Base-by-base conservation (phyloP, 2,113 vertebrate genomes). In the Echinops telfairi region DNA sequence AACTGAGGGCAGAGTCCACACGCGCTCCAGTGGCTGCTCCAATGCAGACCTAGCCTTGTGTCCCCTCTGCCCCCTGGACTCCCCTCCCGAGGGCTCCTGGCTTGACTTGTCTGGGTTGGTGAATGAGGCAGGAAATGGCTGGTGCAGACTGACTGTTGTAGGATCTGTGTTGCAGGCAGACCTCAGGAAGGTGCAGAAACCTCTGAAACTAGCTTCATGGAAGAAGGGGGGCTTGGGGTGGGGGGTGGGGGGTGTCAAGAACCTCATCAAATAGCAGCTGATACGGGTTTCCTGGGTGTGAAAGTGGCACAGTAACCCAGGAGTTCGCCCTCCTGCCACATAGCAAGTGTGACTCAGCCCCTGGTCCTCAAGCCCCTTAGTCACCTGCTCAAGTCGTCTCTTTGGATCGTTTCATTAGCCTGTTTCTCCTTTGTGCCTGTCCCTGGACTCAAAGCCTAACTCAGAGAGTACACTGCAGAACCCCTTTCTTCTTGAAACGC, bases 321-420 rank as follows among this genome's bases (percentile, higher is more conserved):
- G 60, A 23, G 60, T 23, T 22, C 20, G 64, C 4, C 2, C 25
- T 38, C 22, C 57, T 86, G 47, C 8, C 33, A 4, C 23, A 0
- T 0, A 23, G 73, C 23, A 79, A 27, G 11, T 0, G 0, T 4
- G 33, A 36, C 33, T 22, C 6, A 29, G 66, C 8, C 62, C 33
- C 33, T 31, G 9, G 25, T 22, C 1, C 57, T 6, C 40, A 19
- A 8, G 25, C 1, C n/a, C 22, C 43, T 36, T n/a, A 53, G n/a
- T 22, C 25, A 22, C 33, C 66, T 20, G 36, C 16, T 40, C 3
- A 38, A 23, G 36, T 47, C 83, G 25, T 3, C 62, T 27, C 1
- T 14, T 0, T 0, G 0, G 16, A 3, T 5, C 17, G 33, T 38
- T 84, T 40, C 20, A 17, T 25, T 19, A 4, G 3, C 75, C 14